Evolutionary conservation across 1,140 invertebrate genomes (phyloP), one percentile per base, ranked within the genome.

Genomic region (Lucilia cuprina): DNA sequence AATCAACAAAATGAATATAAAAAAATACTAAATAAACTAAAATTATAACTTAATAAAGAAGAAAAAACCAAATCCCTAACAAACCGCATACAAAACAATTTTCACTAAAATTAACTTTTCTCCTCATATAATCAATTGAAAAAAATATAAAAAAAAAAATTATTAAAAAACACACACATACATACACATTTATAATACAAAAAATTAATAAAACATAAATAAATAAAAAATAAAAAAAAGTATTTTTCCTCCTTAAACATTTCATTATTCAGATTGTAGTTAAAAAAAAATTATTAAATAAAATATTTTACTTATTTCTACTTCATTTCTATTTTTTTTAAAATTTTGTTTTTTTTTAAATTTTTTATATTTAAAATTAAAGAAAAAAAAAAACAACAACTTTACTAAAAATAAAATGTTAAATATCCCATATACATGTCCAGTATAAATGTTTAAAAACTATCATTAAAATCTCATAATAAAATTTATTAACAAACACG

Each of bases 371-470:
- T 30, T 30, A 41, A 41, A 8, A 41, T 41, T 41, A 41, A 41
- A 41, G 7, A 41, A 2, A 41, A 41, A 41, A 41, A 41, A 41
- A 41, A 2, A 41, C 2, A 41, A 41, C 5, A 41, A 41, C 41
- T 55, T 55, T 55, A 55, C 50, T 55, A 55, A 17, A n/a, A 30
- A 3, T 3, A 30, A 30, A n/a, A 55, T 55, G 50, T 55, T 55
- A 17, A 55, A 55, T 41, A 41, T 41, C 41, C 41, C 5, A 41
- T 19, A 78, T 78, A 78, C 35, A 78, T 78, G 75, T 78, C 75
- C 75, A 78, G 75, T 78, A 78, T 78, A 47, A 78, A 78, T 78
- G 75, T 78, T 78, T 47, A 78, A 78, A n/a, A 19, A 47, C 25
- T 78, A 47, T 30, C n/a, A 78, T 19, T 21, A 41, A 21, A 78